Conservation (phyloP, 2,113 vertebrate species). For the Stomatorhinus ivindoensis region DNA sequence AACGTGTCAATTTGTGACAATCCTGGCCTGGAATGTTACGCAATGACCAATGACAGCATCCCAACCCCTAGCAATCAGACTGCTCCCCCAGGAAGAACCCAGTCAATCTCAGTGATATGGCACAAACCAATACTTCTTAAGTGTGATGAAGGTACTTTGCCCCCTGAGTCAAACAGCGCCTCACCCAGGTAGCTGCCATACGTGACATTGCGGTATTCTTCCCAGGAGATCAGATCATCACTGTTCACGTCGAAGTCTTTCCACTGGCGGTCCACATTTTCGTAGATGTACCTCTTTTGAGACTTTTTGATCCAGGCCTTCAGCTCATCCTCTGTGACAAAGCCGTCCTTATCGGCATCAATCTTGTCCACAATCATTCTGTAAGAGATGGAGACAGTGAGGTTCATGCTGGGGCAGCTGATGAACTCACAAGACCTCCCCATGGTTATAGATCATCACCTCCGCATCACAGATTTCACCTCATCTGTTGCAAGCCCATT, state of each 20-base stretch:
- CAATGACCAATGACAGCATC: neutral
- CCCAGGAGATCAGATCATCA: slow-evolving; percentile 84
- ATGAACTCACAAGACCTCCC: neutral
- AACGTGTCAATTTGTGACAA: neutral
- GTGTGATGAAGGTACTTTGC: slow-evolving; percentile 33
- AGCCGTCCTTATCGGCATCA: slow-evolving; percentile 87
- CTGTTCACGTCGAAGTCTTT: slow-evolving; percentile 91
- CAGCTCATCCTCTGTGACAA: slow-evolving; percentile 85
- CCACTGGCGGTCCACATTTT: slow-evolving; percentile 94
- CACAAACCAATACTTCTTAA: neutral
- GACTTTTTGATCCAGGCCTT: slow-evolving; percentile 92
- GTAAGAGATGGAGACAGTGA: slow-evolving; percentile 45
- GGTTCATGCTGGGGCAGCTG: neutral
- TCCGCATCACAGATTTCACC: neutral
- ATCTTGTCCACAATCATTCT: slow-evolving; percentile 92
- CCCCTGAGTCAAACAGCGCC: slow-evolving; percentile 46
- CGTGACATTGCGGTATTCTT: slow-evolving; percentile 96
- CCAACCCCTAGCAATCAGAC: neutral
- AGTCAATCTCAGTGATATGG: neutral
- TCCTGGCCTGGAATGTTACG: neutral
- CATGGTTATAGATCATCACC: neutral
- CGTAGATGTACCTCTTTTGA: slow-evolving; percentile 93
- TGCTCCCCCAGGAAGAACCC: neutral
- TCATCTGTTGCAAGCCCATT: neutral
- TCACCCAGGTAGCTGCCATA: slow-evolving; percentile 90